Evolutionary conservation across 2,888 invertebrate species (phyloP), one percentile per base, ranked within the genome.

Genomic region (Leptarthrus brevirostris): DNA sequence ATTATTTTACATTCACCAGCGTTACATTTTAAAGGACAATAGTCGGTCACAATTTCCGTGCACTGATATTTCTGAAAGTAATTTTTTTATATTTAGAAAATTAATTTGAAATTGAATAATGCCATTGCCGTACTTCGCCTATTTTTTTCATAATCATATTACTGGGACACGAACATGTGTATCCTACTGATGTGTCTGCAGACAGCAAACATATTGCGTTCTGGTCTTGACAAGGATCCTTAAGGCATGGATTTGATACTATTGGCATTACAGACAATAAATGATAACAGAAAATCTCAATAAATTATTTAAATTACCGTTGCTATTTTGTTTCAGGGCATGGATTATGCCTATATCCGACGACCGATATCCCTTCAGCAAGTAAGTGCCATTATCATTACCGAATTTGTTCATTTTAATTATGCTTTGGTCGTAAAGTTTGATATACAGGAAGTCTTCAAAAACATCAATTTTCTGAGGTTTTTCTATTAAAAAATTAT

Each of bases 391-490:
- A 77, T 88, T 87, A 30, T 87, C 88, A 64, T 84, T 83, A 14
- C 90, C 90, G 82, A 91, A 92, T 81, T 92, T 92, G 80, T 90
- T 87, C 83, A 92, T 84, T 78, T 88, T 87, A 47, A 90, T 84
- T 53, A 92, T 87, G 76, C 88, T 88, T 80, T 91, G 89, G 64
- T 87, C 88, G 79, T 89, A 90, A 2, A 91, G 88, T 44, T 90
- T 89, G 22, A 92, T 86, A 81, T 90, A 93, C 10, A 92, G 81
- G 74, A 85, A 87, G 80, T 92, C 91, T 82, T 92, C 93, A 81
- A 93, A 93, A 0, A 93, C 88, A 79, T 92, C 92, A 34, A 93
- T 84, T 82, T 90, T 90, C 81, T 88, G 89, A 0, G 93, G 93
- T 80, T 89, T 89, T 77, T 89, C 89, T 76, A 76, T 24, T 34